Conservation (phyloP, 1,140 invertebrate species). For the Drosophila lowei region DNA sequence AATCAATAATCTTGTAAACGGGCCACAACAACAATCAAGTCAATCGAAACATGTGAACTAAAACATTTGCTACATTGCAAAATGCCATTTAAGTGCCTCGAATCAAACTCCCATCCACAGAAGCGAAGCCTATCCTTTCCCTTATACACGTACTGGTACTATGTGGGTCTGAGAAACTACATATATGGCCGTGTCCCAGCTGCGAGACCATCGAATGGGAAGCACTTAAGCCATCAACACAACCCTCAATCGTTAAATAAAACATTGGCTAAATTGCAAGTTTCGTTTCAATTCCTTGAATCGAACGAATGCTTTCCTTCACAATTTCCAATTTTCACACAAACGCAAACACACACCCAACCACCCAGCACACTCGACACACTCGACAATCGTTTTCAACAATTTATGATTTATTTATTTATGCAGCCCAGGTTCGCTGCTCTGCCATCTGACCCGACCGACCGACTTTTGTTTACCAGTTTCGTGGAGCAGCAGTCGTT, state of each 20-base stretch:
- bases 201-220: slow-evolving; percentile 1
- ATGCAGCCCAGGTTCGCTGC: slow-evolving; percentile 54
- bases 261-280: slow-evolving; percentile 45
- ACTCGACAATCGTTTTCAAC: slow-evolving; percentile 50
- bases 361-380: background rate
- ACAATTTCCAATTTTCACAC: slow-evolving; percentile 45
- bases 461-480: slow-evolving; percentile 36
- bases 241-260: slow-evolving; percentile 40
- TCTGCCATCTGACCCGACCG: slow-evolving; percentile 5
- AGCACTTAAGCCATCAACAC: slow-evolving; percentile 27
- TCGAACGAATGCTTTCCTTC: slow-evolving; percentile 16
- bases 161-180: no score
- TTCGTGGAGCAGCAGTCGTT: slow-evolving; percentile 3
- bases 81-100: no score
- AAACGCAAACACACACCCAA: slow-evolving; percentile 1
- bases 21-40: no score
- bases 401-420: slow-evolving; percentile 79
- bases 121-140: no score
- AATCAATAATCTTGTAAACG: no score
- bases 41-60: no score
- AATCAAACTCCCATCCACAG: no score
- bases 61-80: no score
- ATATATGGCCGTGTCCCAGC: no score
- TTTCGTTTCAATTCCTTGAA: slow-evolving; percentile 32
- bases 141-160: no score